Evolutionary conservation across 2,113 vertebrate genomes (phyloP).

Genomic region (Lophura nycthemera): DNA sequence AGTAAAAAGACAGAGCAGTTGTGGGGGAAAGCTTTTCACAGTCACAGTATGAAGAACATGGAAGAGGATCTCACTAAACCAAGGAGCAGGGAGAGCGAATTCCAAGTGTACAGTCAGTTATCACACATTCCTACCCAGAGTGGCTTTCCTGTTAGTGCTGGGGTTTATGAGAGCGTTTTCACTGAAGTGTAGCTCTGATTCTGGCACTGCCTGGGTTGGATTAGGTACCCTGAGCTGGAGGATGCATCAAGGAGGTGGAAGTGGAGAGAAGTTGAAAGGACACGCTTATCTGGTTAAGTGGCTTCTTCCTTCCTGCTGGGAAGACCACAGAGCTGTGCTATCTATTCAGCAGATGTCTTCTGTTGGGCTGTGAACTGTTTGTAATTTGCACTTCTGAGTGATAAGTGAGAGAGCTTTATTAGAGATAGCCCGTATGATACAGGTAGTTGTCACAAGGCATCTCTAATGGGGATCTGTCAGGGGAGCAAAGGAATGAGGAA

Average conservation of each 20-base stretch:
- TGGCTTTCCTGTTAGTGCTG: neutral
- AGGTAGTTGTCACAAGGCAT: neutral
- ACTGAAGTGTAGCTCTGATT: neutral
- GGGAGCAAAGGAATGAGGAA: neutral
- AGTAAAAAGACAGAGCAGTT: neutral
- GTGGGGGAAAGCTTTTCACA: neutral
- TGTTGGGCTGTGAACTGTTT: neutral
- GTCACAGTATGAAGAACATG: neutral
- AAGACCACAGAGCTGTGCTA: neutral
- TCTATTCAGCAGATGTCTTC: slow-evolving; percentile 12
- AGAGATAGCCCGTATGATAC: neutral
- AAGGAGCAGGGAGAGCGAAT: neutral
- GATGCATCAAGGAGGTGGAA: neutral
- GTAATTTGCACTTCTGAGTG: neutral
- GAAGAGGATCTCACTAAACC: neutral
- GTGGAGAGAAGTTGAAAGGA: slow-evolving; percentile 38
- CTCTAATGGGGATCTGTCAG: neutral
- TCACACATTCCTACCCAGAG: neutral
- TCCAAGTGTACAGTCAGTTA: neutral
- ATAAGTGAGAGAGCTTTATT: neutral
- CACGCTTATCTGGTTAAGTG: slow-evolving; percentile 19
- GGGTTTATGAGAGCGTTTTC: neutral
- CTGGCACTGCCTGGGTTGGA: neutral
- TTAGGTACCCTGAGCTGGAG: neutral
- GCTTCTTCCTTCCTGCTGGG: slow-evolving; percentile 5